A percentile compares a stretch with the other conserved stretches of the same genome.
Evolutionary conservation across 2,113 vertebrate genomes (phyloP).

Genomic region (Numida meleagris): DNA sequence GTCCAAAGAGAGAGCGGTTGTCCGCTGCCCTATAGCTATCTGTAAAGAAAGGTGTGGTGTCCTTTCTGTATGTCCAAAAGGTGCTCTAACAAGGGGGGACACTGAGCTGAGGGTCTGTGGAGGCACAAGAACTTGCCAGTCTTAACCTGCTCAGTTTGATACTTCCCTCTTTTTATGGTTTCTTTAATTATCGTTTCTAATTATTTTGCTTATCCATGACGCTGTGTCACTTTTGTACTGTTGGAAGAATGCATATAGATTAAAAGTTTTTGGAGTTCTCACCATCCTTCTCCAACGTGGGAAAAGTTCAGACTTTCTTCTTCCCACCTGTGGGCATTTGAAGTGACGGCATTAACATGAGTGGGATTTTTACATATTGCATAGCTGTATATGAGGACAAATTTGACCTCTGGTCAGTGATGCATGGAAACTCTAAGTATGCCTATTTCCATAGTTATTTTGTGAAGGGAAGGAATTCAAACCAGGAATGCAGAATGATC

Average conservation of each 20-base stretch:
- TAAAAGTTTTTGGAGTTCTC: not conserved
- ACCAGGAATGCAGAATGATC: not conserved
- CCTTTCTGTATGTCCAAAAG: not conserved
- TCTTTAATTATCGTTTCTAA: not conserved
- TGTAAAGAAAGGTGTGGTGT: not conserved
- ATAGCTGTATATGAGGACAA: not conserved
- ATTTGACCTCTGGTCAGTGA: not conserved
- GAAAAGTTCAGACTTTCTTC: not conserved
- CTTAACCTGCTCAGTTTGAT: not conserved
- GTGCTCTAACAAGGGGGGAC: not conserved
- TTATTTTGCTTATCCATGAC: not conserved
- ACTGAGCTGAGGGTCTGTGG: not conserved
- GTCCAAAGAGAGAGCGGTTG: not conserved
- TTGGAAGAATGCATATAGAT: not conserved
- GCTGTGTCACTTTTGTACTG: not conserved
- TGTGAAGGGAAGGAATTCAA: not conserved
- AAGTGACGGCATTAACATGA: not conserved
- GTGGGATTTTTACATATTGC: not conserved
- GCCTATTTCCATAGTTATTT: not conserved
- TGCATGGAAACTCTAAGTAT: not conserved
- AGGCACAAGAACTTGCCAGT: not conserved
- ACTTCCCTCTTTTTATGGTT: not conserved
- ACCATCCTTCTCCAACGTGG: not conserved
- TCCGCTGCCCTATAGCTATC: fast-evolving
- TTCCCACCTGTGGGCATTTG: not conserved